Evolutionary conservation across 2,888 invertebrate species (phyloP), one percentile per base, ranked within the genome.

Genomic region (Chalcosyrphus nemorum): DNA sequence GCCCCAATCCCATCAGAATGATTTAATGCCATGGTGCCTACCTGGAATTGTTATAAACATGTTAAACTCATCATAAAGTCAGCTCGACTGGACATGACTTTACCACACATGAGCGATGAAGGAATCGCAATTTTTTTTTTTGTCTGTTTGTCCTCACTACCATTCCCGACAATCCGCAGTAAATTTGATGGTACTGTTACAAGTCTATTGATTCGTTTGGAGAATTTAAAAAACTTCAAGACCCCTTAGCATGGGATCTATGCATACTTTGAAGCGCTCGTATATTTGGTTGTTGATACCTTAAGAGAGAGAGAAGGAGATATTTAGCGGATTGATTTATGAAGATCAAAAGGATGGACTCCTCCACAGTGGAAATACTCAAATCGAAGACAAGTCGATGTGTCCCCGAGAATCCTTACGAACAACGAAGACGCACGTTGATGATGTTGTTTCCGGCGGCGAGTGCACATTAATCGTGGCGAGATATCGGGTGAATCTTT

Each of bases 31-130:
- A 35, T 45, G 61, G 17, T 74, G 80, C 35, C 74, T 80, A 74
- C 65, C 74, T 84, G 70, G 52, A 84, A 84, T 84, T 80, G 74
- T 80, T 84, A 84, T 84, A 70, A 84, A 84, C 84, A 80, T 78
- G 84, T 81, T 85, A 76, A 81, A 85, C 81, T 85, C 81, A 81
- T 85, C 85, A 81, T 76, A 85, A 81, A 81, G 85, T 85, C 85
- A 81, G 70, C 81, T 85, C 59, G 27, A 76, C 32, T 66, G 70
- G 71, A 85, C 85, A 81, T 81, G 85, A 75, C 80, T 85, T 38
- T 85, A 76, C 85, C 85, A 80, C 85, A 85, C 85, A 85, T 85
- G 81, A 85, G 75, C 81, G 81, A 80, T 70, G 74, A 78, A 74
- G 65, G 63, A 80, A 80, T 70, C 21, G 21, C 59, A 21, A 19